These are phyloP conservation scores for Lordiphosa andalusiaca DNA, from an alignment of 2,888 invertebrate species.

Conservation along the genomic window DNA sequence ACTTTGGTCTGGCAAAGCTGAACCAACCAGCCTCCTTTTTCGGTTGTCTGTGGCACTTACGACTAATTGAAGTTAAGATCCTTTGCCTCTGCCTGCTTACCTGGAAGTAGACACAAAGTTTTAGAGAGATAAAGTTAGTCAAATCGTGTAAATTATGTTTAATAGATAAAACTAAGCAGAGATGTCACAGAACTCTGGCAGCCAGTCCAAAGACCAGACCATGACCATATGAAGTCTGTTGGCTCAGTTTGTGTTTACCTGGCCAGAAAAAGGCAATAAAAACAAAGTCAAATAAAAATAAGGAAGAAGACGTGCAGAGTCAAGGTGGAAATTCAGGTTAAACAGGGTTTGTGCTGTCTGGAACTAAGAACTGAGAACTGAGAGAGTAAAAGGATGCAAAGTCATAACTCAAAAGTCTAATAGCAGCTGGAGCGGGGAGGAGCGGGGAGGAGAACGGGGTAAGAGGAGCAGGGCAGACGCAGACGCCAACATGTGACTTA, in stretches of 20 bases:
- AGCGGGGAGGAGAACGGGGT: constrained; percentile 9
- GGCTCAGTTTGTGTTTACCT: constrained; percentile 55
- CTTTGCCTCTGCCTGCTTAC: constrained; percentile 44
- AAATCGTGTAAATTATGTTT: constrained; percentile 74
- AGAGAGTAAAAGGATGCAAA: constrained; percentile 38
- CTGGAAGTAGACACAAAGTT: constrained; percentile 41
- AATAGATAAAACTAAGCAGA: constrained; percentile 60
- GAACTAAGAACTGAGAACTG: constrained; percentile 2
- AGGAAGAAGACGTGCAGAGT: constrained; percentile 29
- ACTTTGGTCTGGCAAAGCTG: constrained; percentile 14
- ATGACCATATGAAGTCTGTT: constrained; percentile 4
- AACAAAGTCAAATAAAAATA: constrained; percentile 66
- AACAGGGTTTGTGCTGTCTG: constrained; percentile 53
- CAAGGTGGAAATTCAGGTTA: constrained; percentile 75
- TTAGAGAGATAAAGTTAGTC: constrained; percentile 54
- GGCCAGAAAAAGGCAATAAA: constrained; percentile 66
- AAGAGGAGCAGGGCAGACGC: constrained; percentile 14
- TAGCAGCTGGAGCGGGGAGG: constrained; percentile 25
- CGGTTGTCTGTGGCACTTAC: constrained; percentile 58
- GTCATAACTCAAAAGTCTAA: constrained; percentile 71
- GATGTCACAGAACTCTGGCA: background rate
- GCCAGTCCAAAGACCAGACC: constrained; percentile 1
- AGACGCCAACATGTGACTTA: constrained; percentile 73
- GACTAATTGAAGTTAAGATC: constrained; percentile 72
- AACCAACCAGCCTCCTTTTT: constrained; percentile 9